These are phyloP conservation scores for Gadus macrocephalus DNA, from an alignment of 2,113 vertebrate genomes.

Conservation along the genomic window DNA sequence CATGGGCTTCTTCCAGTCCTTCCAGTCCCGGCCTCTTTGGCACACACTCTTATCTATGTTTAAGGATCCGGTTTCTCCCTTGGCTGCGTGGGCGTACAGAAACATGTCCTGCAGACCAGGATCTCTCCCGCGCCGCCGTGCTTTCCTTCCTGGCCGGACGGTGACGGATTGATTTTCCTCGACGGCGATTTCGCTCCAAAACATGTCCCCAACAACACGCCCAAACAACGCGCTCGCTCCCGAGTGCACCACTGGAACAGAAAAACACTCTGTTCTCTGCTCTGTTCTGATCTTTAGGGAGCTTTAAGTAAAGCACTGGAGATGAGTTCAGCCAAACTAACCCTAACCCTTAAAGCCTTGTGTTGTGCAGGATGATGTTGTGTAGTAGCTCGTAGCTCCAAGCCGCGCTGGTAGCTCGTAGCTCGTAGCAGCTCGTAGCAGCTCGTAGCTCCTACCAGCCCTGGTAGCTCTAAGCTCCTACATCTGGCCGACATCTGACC, in stretches of 20 bases:
- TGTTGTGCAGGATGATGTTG: too few species aligned
- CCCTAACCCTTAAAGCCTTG: too few species aligned
- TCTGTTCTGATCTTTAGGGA: too few species aligned
- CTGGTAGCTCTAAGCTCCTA: too few species aligned
- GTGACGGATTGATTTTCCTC: slow-evolving; percentile 71
- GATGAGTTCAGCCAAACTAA: too few species aligned
- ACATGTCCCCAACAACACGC: slow-evolving; percentile 32
- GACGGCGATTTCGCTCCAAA: slow-evolving; percentile 53
- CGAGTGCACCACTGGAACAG: slow-evolving; percentile 3
- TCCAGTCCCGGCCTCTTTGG: slow-evolving; percentile 68
- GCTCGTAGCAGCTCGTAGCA: neutral
- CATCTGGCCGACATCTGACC: too few species aligned
- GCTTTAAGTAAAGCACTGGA: too few species aligned
- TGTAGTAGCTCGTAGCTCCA: too few species aligned
- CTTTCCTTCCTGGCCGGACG: slow-evolving; percentile 66
- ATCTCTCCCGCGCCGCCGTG: slow-evolving; percentile 54
- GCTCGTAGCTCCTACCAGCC: neutral
- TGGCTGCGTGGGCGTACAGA: slow-evolving; percentile 33
- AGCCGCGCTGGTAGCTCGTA: too few species aligned
- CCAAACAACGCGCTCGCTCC: slow-evolving; percentile 50
- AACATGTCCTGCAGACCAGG: slow-evolving; percentile 64
- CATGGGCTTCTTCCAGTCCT: slow-evolving; percentile 61
- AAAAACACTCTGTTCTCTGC: too few species aligned
- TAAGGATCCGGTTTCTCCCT: slow-evolving; percentile 75
- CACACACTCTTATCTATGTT: slow-evolving; percentile 76